These are phyloP conservation scores for Nyctibius grandis DNA, from an alignment of 2,797 vertebrate genomes.

Conservation along the genomic window DNA sequence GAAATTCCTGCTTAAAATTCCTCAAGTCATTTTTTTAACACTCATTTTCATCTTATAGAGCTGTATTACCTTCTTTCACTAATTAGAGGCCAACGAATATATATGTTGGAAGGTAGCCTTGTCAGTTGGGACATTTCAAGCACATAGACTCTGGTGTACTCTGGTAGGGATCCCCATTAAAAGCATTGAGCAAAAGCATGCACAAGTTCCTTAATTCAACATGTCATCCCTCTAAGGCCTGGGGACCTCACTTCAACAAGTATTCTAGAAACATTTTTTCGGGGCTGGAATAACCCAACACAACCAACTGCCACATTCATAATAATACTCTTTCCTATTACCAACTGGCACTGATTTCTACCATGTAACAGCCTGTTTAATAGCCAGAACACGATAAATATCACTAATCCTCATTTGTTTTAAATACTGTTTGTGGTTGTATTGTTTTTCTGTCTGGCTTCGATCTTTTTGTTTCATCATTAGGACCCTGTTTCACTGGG, in stretches of 20 bases:
- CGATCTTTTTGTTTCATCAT: background rate
- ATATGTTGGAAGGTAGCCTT: background rate
- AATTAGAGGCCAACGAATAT: background rate
- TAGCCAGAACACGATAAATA: background rate
- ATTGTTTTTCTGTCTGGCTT: background rate
- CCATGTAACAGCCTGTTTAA: background rate
- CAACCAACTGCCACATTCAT: background rate
- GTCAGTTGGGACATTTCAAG: background rate
- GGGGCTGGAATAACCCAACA: background rate
- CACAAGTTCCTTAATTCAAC: slow-evolving; percentile 30
- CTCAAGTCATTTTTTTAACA: background rate
- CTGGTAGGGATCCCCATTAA: slow-evolving; percentile 31
- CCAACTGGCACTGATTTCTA: background rate
- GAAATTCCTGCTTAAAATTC: background rate
- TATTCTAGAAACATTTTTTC: slow-evolving; percentile 7
- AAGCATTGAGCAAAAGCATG: slow-evolving; percentile 14
- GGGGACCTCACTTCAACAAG: slow-evolving; percentile 13
- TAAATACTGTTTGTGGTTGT: background rate
- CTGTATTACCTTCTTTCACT: background rate
- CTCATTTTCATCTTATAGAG: background rate
- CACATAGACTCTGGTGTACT: background rate
- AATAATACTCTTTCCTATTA: background rate
- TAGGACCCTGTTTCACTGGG: background rate
- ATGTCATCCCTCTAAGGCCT: slow-evolving; percentile 33
- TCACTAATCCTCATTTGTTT: background rate